Evolutionary conservation across 2,797 vertebrate genomes (phyloP).

Genomic region (Platyrinchus mystaceus): DNA sequence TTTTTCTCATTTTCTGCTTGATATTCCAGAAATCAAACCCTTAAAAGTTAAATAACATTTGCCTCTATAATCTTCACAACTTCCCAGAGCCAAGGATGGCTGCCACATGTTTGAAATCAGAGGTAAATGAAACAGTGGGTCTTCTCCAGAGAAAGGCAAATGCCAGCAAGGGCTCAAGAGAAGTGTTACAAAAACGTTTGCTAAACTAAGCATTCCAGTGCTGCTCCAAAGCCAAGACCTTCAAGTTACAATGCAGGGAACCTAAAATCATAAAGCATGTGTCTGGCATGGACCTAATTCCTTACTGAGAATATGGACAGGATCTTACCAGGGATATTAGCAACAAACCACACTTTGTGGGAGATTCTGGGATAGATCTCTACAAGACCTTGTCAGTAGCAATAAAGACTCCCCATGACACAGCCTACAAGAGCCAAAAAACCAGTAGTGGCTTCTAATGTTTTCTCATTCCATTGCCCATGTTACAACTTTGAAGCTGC

Average conservation of each 20-base stretch:
- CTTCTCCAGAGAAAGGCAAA: not conserved
- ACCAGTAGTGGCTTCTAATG: not conserved
- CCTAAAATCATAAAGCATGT: not conserved
- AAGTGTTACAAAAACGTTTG: not conserved
- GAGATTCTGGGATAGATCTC: not conserved
- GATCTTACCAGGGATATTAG: not conserved
- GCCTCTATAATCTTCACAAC: not conserved
- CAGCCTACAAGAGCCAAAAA: conserved; percentile 13
- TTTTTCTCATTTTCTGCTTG: not conserved
- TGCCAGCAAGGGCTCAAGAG: not conserved
- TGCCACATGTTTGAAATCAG: conserved; percentile 26
- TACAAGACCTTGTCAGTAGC: conserved; percentile 7
- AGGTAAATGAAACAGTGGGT: not conserved
- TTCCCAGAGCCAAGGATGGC: not conserved
- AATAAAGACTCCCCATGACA: not conserved
- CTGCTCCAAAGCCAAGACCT: not conserved
- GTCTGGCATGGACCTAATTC: not conserved
- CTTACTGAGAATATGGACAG: not conserved
- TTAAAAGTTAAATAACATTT: conserved; percentile 26
- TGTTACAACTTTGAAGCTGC: not conserved
- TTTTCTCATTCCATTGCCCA: not conserved
- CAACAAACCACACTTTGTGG: not conserved
- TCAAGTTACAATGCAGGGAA: not conserved
- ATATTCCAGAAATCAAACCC: not conserved
- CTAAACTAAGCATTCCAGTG: not conserved